phyloP scores from a whole-genome alignment of 2,888 invertebrate species.

The Ochropacha duplaris region DNA sequence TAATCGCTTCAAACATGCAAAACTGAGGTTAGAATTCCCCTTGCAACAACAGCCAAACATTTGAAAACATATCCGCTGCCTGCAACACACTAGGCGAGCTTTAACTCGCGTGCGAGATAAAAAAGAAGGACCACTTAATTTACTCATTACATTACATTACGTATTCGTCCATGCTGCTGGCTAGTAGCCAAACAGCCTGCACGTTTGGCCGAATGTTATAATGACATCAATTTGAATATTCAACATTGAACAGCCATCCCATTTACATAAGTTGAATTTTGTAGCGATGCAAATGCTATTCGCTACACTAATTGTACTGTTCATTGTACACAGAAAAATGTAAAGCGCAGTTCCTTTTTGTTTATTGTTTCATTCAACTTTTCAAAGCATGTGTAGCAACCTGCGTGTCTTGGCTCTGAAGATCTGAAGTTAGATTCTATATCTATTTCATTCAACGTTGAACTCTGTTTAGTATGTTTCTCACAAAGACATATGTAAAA shows the following conservation, averaged over 20 bases:
- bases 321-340: conserved; percentile 58
- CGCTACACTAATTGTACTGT: conserved; percentile 73
- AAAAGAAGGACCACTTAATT: conserved; percentile 66
- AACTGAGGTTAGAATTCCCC: neutral
- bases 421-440: neutral
- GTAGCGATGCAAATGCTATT: conserved; percentile 74
- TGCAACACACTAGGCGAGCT: conserved; percentile 38
- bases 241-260: conserved; percentile 79
- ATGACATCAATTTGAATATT: conserved; percentile 84
- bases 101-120: conserved; percentile 60
- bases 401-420: neutral
- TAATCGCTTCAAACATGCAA: conserved; percentile 8
- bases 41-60: neutral
- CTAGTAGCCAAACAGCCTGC: conserved; percentile 74
- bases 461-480: neutral
- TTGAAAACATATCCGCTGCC: conserved; percentile 24
- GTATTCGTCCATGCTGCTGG: conserved; percentile 65
- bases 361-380: conserved; percentile 4
- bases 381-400: conserved; percentile 1
- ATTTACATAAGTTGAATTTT: conserved; percentile 82
- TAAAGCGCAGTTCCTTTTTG: conserved; percentile 29
- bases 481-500: too few species aligned
- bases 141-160: conserved; percentile 80
- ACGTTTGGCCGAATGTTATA: conserved; percentile 78
- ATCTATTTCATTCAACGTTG: neutral